Conservation (phyloP, 30 jellyfish, hydroid and myxozoan species). For the Clytia hemisphaerica region DNA sequence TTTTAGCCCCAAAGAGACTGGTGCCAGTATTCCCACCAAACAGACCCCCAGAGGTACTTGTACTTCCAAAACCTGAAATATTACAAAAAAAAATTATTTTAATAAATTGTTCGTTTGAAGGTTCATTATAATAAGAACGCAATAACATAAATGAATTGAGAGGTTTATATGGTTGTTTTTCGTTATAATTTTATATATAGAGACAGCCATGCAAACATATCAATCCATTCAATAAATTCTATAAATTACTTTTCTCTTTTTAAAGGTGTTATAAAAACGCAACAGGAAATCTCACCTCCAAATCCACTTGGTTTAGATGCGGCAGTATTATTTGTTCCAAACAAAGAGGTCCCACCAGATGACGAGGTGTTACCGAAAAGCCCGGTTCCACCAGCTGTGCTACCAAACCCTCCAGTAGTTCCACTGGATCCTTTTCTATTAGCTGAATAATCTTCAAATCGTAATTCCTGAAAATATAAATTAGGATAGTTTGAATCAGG, state of each 20-base stretch:
- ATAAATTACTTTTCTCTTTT: not conserved
- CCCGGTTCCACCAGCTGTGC: slow-evolving; percentile 44
- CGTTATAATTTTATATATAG: too few species aligned
- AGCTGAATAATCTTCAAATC: slow-evolving; percentile 83
- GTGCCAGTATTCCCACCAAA: slow-evolving; percentile 36
- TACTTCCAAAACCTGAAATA: slow-evolving; percentile 16
- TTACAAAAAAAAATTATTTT: not conserved
- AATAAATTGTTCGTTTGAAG: too few species aligned
- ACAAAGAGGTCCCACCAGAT: slow-evolving; percentile 35
- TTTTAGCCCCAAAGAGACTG: slow-evolving; percentile 76
- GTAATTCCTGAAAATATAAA: slow-evolving; percentile 51
- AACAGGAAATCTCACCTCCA: slow-evolving; percentile 8
- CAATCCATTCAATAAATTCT: not conserved
- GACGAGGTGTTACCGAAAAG: slow-evolving; percentile 24
- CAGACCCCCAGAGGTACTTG: slow-evolving; percentile 17
- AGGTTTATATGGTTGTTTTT: too few species aligned
- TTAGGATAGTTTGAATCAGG: not conserved
- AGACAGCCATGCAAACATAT: not conserved
- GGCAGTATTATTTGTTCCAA: slow-evolving; percentile 72
- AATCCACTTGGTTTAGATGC: slow-evolving; percentile 21
- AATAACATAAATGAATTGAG: too few species aligned
- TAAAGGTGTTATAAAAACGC: not conserved
- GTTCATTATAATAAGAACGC: too few species aligned
- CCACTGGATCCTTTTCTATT: slow-evolving; percentile 60
- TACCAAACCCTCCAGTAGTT: slow-evolving; percentile 37